Evolutionary conservation across 2,888 invertebrate species (phyloP).

Genomic region (Phanerotoma sp.): DNA sequence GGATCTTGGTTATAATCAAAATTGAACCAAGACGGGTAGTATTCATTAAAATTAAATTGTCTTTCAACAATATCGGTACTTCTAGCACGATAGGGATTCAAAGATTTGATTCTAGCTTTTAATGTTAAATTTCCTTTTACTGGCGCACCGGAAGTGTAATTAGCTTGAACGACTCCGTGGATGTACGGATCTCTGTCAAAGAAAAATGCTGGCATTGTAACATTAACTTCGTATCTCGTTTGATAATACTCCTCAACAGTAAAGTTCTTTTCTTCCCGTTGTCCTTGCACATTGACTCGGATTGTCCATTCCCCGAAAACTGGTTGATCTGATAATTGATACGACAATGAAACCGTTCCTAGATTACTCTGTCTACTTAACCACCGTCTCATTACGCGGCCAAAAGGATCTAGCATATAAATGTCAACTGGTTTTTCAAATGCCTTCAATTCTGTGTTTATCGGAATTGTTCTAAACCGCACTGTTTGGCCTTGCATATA

Average conservation of each 20-base stretch:
- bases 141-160: slow-evolving; percentile 93
- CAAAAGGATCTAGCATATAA: slow-evolving; percentile 86
- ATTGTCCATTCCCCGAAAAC: slow-evolving; percentile 91
- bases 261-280: slow-evolving; percentile 83
- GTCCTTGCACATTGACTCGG: slow-evolving; percentile 84
- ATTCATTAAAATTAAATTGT: slow-evolving; percentile 77
- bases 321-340: slow-evolving; percentile 89
- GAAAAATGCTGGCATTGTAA: slow-evolving; percentile 94
- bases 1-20: slow-evolving; percentile 64
- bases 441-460: slow-evolving; percentile 88
- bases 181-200: slow-evolving; percentile 83
- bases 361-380: slow-evolving; percentile 85
- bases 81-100: slow-evolving; percentile 52
- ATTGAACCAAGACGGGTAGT: slow-evolving; percentile 79
- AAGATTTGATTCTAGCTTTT: slow-evolving; percentile 74
- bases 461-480: slow-evolving; percentile 87
- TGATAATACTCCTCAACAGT: slow-evolving; percentile 94
- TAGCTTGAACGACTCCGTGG: slow-evolving; percentile 86
- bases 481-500: slow-evolving; percentile 93
- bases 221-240: slow-evolving; percentile 92
- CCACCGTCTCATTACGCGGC: slow-evolving; percentile 89
- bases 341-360: slow-evolving; percentile 90
- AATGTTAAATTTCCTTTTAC: slow-evolving; percentile 87
- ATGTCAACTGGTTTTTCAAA: slow-evolving; percentile 91
- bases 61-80: slow-evolving; percentile 62